Percentiles rank a stretch among this genome's conserved stretches.
These are phyloP conservation scores for Porites cylindrica DNA, from an alignment of 92 coral and sea anemone species.

Conservation along the genomic window DNA sequence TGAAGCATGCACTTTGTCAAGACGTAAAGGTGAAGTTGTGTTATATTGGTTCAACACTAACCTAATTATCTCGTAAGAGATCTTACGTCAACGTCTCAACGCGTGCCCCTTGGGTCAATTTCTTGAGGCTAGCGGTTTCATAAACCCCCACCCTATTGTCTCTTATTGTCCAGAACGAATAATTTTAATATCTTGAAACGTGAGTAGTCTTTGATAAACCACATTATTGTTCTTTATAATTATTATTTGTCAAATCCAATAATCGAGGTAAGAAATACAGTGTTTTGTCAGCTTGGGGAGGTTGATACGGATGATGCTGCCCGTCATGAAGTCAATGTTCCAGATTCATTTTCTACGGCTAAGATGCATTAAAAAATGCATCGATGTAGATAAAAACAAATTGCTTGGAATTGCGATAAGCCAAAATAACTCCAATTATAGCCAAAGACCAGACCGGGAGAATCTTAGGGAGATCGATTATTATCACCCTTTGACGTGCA, in stretches of 20 bases:
- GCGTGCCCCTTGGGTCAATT: constrained; percentile 67
- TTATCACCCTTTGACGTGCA: not conserved
- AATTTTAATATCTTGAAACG: constrained; percentile 36
- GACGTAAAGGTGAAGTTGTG: constrained; percentile 47
- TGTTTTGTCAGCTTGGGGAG: not conserved
- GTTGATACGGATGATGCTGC: not conserved
- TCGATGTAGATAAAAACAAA: not conserved
- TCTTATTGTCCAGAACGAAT: constrained; percentile 30
- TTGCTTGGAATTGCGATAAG: not conserved
- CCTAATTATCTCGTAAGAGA: constrained; percentile 79
- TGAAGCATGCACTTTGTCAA: constrained; percentile 73
- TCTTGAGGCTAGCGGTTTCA: constrained; percentile 30
- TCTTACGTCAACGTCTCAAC: constrained; percentile 80
- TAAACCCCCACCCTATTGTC: constrained; percentile 42
- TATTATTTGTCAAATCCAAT: constrained; percentile 5
- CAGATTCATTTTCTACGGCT: not conserved
- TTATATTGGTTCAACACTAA: constrained; percentile 63
- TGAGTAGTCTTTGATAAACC: constrained; percentile 14
- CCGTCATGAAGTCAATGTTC: no score
- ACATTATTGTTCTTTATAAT: constrained; percentile 34
- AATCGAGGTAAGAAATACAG: not conserved
- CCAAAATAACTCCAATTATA: not conserved
- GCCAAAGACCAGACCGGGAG: not conserved
- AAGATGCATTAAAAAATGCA: not conserved
- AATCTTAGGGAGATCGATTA: not conserved